phyloP scores from a whole-genome alignment of 2,888 invertebrate species.

The Erpobdella octoculata region DNA sequence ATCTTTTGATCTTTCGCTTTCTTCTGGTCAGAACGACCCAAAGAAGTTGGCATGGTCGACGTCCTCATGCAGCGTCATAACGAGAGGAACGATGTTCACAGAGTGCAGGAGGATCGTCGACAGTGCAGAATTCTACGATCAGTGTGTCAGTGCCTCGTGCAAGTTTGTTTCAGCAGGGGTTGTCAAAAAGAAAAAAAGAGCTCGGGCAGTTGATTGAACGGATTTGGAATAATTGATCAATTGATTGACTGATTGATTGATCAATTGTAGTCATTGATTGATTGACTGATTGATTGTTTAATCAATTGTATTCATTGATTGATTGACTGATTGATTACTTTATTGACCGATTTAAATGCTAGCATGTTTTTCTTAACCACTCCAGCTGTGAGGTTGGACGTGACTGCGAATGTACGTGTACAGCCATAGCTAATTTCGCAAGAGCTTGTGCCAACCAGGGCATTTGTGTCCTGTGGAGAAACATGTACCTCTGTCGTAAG shows the following conservation, averaged over 20 bases:
- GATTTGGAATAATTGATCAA: neutral
- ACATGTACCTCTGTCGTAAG: conserved; percentile 17
- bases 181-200: too few relatives aligned
- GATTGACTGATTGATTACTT: neutral
- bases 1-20: too few relatives aligned
- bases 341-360: too few relatives aligned
- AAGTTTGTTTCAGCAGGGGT: too few relatives aligned
- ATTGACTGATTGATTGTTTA: neutral
- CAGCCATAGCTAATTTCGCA: conserved; percentile 16
- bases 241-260: neutral
- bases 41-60: conserved; percentile 12
- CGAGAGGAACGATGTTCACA: neutral
- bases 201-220: too few relatives aligned
- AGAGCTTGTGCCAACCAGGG: conserved; percentile 5
- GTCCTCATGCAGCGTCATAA: conserved; percentile 12
- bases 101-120: conserved; percentile 16
- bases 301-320: neutral
- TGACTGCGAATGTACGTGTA: conserved; percentile 21
- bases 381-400: conserved; percentile 22
- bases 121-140: conserved; percentile 8
- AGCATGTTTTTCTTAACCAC: too few relatives aligned
- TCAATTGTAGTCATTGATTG: neutral
- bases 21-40: conserved; percentile 5
- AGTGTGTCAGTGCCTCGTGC: conserved; percentile 14
- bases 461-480: conserved; percentile 19